Conservation (phyloP, 1,140 invertebrate species). For the Periplaneta americana region DNA sequence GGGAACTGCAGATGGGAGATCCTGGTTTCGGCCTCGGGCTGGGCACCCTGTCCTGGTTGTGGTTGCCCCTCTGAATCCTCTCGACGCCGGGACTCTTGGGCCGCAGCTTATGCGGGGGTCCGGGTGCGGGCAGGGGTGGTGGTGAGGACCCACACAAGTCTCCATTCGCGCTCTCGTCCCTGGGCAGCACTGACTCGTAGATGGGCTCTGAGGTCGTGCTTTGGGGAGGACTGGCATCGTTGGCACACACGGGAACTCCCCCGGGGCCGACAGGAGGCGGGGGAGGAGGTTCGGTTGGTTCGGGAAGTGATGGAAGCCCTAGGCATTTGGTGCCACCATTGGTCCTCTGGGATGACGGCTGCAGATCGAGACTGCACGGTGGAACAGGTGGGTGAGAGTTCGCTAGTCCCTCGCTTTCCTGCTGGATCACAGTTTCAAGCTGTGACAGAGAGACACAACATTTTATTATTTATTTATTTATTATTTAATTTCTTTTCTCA, state of each 20-base stretch:
- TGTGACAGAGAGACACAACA: conserved; percentile 20
- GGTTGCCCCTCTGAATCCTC: conserved; percentile 31
- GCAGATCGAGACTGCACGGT: conserved; percentile 22
- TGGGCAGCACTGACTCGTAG: conserved; percentile 73
- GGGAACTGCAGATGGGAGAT: conserved; percentile 39
- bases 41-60: conserved; percentile 44
- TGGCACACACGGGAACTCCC: conserved; percentile 28
- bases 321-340: conserved; percentile 22
- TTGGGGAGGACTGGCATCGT: conserved; percentile 30
- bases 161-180: conserved; percentile 49
- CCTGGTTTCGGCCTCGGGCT: conserved; percentile 32
- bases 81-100: conserved; percentile 32
- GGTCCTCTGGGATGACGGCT: conserved; percentile 4
- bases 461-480: too few species aligned
- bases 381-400: conserved; percentile 14
- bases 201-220: conserved; percentile 61
- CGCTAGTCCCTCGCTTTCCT: conserved; percentile 38
- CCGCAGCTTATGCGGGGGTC: conserved; percentile 37
- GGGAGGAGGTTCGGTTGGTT: conserved; percentile 55
- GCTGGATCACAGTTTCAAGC: conserved; percentile 55
- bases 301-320: conserved; percentile 57
- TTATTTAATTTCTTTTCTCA: too few species aligned
- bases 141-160: conserved; percentile 39
- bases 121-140: conserved; percentile 41
- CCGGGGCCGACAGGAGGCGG: conserved; percentile 33